Base-by-base conservation (phyloP, 2,888 invertebrate genomes). In the Lamellibrachia satsuma region DNA sequence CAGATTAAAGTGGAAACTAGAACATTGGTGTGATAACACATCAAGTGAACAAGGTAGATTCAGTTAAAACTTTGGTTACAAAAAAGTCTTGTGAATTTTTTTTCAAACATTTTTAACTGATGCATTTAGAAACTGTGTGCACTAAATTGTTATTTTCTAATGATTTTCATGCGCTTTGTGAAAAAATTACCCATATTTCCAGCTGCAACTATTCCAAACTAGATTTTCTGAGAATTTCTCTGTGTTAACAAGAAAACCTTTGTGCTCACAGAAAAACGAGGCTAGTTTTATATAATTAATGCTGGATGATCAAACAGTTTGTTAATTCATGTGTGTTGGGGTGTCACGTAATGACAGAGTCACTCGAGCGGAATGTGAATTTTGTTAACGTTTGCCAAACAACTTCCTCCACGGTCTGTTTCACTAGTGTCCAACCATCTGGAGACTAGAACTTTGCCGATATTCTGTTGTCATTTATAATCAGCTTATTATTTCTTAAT, bases 301-400 rank as follows among this genome's bases (percentile, higher is more conserved):
- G 2, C 55, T 55, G 55, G 55, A 3, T 55, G 55, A 75, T 75
- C 75, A 75, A 15, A 75, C 75, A 75, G 75, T 75, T 75, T 15
- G 75, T 75, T 75, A 22, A 75, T 75, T 75, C 75, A 75, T 75
- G 75, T 75, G 75, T 75, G n/a, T 22, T 75, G 75, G 75, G 75
- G 75, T 75, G 75, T 75, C 1, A 6, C n/a, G 3, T 75, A 75
- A 75, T 75, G 75, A 75, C 22, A 22, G 75, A 75, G 22, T 75
- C 75, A 1, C 75, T 22, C 22, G 0, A 3, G 75, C 2, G 75
- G 75, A 75, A 75, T 2, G 22, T 22, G 22, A 22, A 75, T 6
- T 75, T 75, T 75, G 75, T 75, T 75, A 39, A 39, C 39, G 22
- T 22, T 75, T 75, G 75, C 22, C 75, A 75, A 75, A 22, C 75